Evolutionary conservation across 2,113 vertebrate genomes (phyloP).

Genomic region (Numenius arquata): DNA sequence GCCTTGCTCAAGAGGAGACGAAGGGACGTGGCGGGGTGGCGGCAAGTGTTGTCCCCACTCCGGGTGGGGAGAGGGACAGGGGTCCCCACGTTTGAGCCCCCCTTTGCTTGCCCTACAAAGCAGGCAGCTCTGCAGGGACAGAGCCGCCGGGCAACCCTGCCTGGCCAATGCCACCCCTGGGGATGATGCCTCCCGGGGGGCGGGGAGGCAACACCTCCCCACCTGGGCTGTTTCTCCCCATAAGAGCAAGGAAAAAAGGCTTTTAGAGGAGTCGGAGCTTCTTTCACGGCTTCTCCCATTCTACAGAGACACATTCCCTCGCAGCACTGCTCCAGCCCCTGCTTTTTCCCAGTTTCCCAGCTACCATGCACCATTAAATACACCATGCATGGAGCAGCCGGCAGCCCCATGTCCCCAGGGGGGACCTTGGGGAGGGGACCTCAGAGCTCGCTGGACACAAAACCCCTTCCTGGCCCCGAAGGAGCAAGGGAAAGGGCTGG

Average conservation of each 20-base stretch:
- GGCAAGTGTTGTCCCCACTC: fast-evolving
- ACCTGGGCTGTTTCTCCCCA: fast-evolving
- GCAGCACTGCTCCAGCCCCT: not conserved
- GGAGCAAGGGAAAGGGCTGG: not conserved
- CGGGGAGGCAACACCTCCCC: no score
- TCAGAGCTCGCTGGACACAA: not conserved
- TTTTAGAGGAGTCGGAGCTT: fast-evolving
- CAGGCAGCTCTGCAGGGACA: not conserved
- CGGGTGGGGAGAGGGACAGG: fast-evolving
- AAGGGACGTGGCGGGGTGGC: not conserved
- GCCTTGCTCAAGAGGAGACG: not conserved
- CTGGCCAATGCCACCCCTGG: not conserved
- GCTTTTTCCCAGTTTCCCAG: not conserved
- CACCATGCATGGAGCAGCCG: fast-evolving
- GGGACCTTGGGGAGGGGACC: not conserved
- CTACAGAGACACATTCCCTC: not conserved
- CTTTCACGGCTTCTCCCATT: not conserved
- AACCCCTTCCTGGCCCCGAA: not conserved
- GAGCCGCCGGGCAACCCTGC: not conserved
- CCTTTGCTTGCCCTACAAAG: not conserved
- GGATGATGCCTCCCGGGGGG: not conserved
- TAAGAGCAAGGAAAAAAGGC: not conserved
- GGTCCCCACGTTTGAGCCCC: not conserved
- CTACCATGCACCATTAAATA: fast-evolving
- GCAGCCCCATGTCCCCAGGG: not conserved